Evolutionary conservation across 2,113 vertebrate species (phyloP).

Genomic region (Ameiurus melas): DNA sequence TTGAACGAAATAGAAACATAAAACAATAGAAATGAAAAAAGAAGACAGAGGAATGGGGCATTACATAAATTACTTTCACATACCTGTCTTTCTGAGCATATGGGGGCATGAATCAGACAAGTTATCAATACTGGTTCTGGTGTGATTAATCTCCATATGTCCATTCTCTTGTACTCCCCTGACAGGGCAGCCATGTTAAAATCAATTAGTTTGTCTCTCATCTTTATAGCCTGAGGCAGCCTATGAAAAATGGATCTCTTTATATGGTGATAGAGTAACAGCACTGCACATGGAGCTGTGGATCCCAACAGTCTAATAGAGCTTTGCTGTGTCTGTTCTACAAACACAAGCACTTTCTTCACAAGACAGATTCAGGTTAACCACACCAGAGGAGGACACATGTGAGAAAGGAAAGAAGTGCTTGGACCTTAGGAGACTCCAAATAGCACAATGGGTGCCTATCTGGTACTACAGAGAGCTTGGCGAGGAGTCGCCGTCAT

Average conservation of each 20-base stretch:
- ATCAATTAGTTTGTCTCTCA: conserved; percentile 75
- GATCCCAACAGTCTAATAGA: conserved; percentile 66
- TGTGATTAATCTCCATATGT: conserved; percentile 70
- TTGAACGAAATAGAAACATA: neutral
- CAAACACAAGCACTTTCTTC: conserved; percentile 60
- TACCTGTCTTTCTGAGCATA: conserved; percentile 30
- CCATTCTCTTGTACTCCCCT: conserved; percentile 63
- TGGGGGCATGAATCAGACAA: conserved; percentile 49
- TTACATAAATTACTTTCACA: conserved; percentile 15
- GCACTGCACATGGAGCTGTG: conserved; percentile 58
- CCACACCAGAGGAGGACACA: conserved; percentile 56
- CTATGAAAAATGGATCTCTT: conserved; percentile 72
- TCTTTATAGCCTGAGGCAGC: conserved; percentile 67
- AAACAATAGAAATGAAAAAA: conserved; percentile 7
- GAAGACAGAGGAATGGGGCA: neutral
- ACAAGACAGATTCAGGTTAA: conserved; percentile 59
- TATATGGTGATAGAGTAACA: conserved; percentile 71
- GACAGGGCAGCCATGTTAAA: conserved; percentile 69
- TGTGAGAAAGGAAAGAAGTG: conserved; percentile 22
- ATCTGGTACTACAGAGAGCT: conserved; percentile 37
- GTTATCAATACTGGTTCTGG: conserved; percentile 59
- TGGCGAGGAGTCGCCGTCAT: conserved; percentile 62
- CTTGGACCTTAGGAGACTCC: conserved; percentile 40
- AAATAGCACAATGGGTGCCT: conserved; percentile 43
- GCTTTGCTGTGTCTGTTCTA: conserved; percentile 59